Conservation (phyloP, 2,888 invertebrate genomes). For the Meloe dianella region DNA sequence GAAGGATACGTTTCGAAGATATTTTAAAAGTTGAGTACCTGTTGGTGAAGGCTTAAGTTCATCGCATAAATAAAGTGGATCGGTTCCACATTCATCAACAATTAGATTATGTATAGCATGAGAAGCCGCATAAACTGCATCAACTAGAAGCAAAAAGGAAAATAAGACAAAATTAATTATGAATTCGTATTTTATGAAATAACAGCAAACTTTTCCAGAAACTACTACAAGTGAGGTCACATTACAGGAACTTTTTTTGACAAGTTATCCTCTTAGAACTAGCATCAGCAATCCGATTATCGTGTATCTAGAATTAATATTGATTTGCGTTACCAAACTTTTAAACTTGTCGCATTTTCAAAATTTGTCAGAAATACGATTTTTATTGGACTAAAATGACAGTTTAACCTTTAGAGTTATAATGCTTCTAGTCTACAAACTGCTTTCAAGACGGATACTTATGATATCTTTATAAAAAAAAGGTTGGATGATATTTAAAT, state of each 20-base stretch:
- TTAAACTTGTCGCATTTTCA: too few relatives aligned
- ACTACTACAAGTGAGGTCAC: too few relatives aligned
- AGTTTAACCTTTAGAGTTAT: background rate
- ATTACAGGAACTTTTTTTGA: too few relatives aligned
- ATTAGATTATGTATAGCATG: conserved; percentile 71
- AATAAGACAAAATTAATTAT: conserved; percentile 6
- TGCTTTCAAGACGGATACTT: background rate
- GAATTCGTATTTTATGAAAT: background rate
- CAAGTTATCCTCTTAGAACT: too few relatives aligned
- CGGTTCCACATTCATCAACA: conserved; percentile 63
- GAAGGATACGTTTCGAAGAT: conserved; percentile 69
- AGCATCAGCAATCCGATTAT: too few relatives aligned
- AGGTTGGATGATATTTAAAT: background rate
- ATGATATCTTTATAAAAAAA: background rate
- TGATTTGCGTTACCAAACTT: too few relatives aligned
- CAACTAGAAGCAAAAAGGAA: conserved; percentile 60
- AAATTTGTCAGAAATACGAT: background rate
- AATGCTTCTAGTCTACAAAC: background rate
- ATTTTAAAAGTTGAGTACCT: conserved; percentile 66
- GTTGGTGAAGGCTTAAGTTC: conserved; percentile 60
- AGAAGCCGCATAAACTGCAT: conserved; percentile 79
- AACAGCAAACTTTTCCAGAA: background rate
- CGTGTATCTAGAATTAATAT: too few relatives aligned
- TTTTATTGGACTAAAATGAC: background rate
- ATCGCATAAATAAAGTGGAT: conserved; percentile 58